phyloP scores from a whole-genome alignment of 2,113 vertebrate genomes.

The Noctilio leporinus region DNA sequence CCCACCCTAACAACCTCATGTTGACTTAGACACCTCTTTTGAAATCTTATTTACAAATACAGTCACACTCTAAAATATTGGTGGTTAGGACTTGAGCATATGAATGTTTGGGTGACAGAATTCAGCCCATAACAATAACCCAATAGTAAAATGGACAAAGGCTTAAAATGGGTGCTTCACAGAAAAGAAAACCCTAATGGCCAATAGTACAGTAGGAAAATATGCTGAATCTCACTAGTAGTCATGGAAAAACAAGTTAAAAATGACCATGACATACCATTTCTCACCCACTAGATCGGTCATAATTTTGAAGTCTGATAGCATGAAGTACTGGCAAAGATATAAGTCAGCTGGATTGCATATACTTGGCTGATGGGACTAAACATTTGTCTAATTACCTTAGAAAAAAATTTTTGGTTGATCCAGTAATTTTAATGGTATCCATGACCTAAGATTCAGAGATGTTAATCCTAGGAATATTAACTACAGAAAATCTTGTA shows the following conservation, averaged over 20 bases:
- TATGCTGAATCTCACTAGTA: not conserved
- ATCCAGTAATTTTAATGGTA: not conserved
- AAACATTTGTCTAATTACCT: not conserved
- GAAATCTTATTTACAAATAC: not conserved
- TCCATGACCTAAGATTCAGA: not conserved
- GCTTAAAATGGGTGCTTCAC: not conserved
- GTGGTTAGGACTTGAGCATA: not conserved
- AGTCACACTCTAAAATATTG: not conserved
- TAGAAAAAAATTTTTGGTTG: not conserved
- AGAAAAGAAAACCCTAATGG: not conserved
- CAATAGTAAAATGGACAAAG: not conserved
- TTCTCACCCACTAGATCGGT: not conserved
- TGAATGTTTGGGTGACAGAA: not conserved
- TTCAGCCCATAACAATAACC: not conserved
- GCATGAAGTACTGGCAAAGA: not conserved
- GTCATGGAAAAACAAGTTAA: not conserved
- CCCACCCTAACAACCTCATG: not conserved
- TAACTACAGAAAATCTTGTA: not conserved
- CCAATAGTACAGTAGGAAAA: not conserved
- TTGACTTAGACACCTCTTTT: not conserved
- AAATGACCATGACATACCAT: not conserved
- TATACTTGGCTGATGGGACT: not conserved
- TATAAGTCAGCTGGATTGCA: not conserved
- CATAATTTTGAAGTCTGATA: conserved; percentile 11
- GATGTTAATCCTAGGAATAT: not conserved